phyloP scores from a whole-genome alignment of 2,888 invertebrate species.

The Strigamia maritima region DNA sequence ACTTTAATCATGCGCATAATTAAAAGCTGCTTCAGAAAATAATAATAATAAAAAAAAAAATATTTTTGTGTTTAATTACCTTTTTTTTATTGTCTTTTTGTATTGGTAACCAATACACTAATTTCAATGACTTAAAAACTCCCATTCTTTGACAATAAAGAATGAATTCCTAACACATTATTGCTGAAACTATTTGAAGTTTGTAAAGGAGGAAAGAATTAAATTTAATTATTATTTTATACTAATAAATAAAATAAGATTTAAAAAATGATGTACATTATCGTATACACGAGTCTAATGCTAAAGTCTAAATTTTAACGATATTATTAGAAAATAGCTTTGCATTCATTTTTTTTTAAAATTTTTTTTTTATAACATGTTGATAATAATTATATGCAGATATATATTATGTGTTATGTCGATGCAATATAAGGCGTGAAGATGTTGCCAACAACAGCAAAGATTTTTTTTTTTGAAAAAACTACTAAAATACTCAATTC shows the following conservation, averaged over 20 bases:
- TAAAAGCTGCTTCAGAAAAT: not conserved
- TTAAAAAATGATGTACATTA: not conserved
- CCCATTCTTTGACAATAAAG: constrained; percentile 13
- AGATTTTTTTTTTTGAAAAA: not conserved
- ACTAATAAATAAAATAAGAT: not conserved
- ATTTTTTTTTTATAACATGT: not conserved
- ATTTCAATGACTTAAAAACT: not conserved
- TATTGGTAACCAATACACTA: not conserved
- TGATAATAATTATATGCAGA: not conserved
- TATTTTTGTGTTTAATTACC: not conserved
- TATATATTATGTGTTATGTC: not conserved
- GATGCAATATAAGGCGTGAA: not conserved
- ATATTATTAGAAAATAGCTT: not conserved
- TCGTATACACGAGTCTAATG: constrained; percentile 6
- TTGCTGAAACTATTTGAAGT: not conserved
- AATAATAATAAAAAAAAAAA: not conserved
- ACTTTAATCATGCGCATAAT: not conserved
- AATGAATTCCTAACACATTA: not conserved
- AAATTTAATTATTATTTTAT: not conserved
- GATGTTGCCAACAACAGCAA: not conserved
- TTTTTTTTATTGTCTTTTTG: not conserved
- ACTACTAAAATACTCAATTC: not conserved
- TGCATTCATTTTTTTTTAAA: not conserved
- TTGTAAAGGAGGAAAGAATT: too few relatives aligned
- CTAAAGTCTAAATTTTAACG: not conserved